These are phyloP conservation scores for Sisyra nigra DNA, from an alignment of 2,888 invertebrate species.

Conservation along the genomic window DNA sequence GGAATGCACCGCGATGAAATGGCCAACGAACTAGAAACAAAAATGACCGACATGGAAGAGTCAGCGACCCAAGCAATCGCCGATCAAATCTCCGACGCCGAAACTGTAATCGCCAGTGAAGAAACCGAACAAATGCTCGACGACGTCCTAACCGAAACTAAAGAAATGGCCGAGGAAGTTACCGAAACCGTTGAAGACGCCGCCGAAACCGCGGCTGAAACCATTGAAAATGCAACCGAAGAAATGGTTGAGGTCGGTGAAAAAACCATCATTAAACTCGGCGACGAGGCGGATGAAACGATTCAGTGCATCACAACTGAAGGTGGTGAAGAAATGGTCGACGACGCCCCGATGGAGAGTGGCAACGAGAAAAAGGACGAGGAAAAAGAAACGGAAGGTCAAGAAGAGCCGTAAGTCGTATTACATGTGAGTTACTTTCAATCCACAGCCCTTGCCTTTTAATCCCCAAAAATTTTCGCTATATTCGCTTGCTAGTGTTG, in stretches of 20 bases:
- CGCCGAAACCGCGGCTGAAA: not conserved
- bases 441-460: not conserved
- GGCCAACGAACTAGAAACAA: no score
- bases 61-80: not conserved
- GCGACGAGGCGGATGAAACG: slow-evolving; percentile 1
- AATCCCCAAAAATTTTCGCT: no score
- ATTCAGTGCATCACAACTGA: slow-evolving; percentile 1
- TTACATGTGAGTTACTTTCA: slow-evolving; percentile 7
- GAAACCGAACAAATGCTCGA: slow-evolving; percentile 6
- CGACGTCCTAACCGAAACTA: slow-evolving; percentile 5
- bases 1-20: slow-evolving; percentile 12
- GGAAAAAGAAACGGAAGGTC: not conserved
- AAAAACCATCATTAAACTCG: slow-evolving; percentile 1
- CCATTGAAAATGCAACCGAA: slow-evolving; percentile 16
- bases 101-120: slow-evolving; percentile 6
- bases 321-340: not conserved
- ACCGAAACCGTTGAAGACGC: not conserved
- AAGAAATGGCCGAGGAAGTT: slow-evolving; percentile 1
- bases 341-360: slow-evolving; percentile 15
- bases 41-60: not conserved
- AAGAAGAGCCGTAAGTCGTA: slow-evolving; percentile 8
- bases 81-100: slow-evolving; percentile 5
- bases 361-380: slow-evolving; percentile 21
- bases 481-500: no score
- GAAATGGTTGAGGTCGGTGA: not conserved